Evolutionary conservation across 2,113 vertebrate species (phyloP), one percentile per base, ranked within the genome.

Genomic region (Apeltes quadracus): DNA sequence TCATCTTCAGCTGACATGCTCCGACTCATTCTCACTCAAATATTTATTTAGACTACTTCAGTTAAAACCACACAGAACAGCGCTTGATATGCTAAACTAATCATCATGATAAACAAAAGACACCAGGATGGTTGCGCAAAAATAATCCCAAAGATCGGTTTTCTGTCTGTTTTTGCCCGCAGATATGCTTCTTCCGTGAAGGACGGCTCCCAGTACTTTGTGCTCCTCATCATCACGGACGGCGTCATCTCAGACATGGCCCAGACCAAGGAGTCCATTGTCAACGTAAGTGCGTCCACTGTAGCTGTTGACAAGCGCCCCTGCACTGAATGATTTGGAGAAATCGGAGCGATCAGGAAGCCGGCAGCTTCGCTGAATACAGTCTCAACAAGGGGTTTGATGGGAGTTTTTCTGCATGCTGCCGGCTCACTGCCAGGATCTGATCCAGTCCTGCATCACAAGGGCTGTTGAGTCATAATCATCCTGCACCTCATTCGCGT

Each of bases 191-290:
- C 96, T 15, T 97, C 96, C 0, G 93, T 97, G 82, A 97, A 95
- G 87, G 96, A 98, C 38, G 96, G 97, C 79, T 98, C 97, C n/a
- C 96, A 98, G 92, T 98, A 98, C 89, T 98, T 98, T 87, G 91
- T 98, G 82, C 95, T 98, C 69, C 96, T 98, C 87, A 97, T 98
- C 91, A 90, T 98, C 88, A 98, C 97, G 3, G 97, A 98, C 5
- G 96, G 97, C 18, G 96, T 98, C 78, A 98, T 98, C 93, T 97
- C 97, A 12, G 97, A 98, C 86, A 98, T 98, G 96, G 97, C 96
- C 75, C 96, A 97, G 88, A 95, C 97, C 32, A 98, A 98, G 90
- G 96, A 98, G 88, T 96, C 96, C 18, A 97, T 98, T 59, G 96
- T 98, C 64, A 95, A 96, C 1, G 97, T 98, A 92, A 96, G 96